Percentiles rank a stretch among this genome's conserved stretches.
phyloP scores from a whole-genome alignment of 2,797 vertebrate genomes.

The Loriculus beryllinus region DNA sequence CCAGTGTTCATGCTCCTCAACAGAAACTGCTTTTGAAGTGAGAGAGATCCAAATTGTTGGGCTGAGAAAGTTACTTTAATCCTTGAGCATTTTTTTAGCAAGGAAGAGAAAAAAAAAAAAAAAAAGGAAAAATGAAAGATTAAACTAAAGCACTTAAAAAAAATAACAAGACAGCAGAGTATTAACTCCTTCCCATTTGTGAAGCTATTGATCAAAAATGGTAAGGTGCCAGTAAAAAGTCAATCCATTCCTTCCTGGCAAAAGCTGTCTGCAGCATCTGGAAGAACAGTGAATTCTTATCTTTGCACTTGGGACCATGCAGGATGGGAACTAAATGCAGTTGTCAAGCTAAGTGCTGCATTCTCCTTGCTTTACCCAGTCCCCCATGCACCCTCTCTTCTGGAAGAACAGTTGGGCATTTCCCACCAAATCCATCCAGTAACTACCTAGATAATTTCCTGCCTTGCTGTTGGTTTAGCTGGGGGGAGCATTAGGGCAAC shows the following conservation, averaged over 20 bases:
- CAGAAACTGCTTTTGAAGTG: conserved; percentile 41
- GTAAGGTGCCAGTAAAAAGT: conserved; percentile 51
- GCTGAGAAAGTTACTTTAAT: conserved; percentile 23
- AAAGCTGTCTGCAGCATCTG: neutral
- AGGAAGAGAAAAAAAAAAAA: neutral
- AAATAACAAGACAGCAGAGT: neutral
- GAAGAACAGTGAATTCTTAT: neutral
- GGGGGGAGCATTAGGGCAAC: neutral
- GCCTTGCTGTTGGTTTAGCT: neutral
- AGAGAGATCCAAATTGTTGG: conserved; percentile 45
- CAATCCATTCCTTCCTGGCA: conserved; percentile 30
- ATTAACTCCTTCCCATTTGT: conserved; percentile 21
- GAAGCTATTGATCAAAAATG: conserved; percentile 43
- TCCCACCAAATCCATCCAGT: neutral
- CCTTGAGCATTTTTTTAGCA: neutral
- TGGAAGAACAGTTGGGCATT: neutral
- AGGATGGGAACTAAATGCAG: neutral
- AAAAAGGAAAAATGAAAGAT: neutral
- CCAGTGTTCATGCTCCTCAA: conserved; percentile 33
- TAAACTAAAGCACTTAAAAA: neutral
- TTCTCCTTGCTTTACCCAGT: neutral
- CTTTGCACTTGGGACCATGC: neutral
- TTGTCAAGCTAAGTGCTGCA: neutral
- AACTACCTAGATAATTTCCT: neutral
- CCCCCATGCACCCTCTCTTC: neutral